Base-by-base conservation (phyloP, 2,797 vertebrate genomes). In the Halcyon chelicuti region DNA sequence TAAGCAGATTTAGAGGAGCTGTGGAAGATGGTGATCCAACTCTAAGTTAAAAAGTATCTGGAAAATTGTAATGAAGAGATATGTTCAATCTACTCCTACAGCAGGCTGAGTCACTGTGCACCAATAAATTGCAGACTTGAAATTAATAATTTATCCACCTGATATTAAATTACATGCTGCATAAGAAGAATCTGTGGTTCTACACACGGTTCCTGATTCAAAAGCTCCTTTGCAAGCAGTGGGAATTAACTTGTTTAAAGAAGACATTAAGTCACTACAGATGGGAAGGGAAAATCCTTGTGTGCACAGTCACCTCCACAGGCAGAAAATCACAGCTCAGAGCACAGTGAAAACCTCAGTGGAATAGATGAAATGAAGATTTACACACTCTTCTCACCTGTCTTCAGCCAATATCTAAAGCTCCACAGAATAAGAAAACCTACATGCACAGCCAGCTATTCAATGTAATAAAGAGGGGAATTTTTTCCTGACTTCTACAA, bases 111-210 rank as follows among this genome's bases (percentile, higher is more conserved):
- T 96, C 96, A 95, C 47, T 61, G 21, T 39, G 57, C 44, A 73
- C 54, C 3, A 0, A 85, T 79, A 93, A 89, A 86, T 28, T 46
- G 74, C 29, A 94, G 63, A 65, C 39, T 51, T 47, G 71, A 21
- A 92, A 90, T 93, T 95, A 96, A 92, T 90, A 96, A 95, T 94
- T 95, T 84, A 94, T 88, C 79, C 74, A 88, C 60, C 79, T 61
- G 60, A 76, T 91, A 91, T 76, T 84, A 81, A 94, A 94, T 93
- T 79, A 84, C 88, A 73, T 26, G 40, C 60, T 82, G 39, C 76
- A 78, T 67, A 82, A 76, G 68, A 90, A 79, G 70, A 90, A 79
- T 23, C 12, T 67, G 63, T 0, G 0, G 46, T 63, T 94, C 87
- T 95, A 91, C 94, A 88, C 86, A 81, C 1, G 9, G 17, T n/a